Conservation (phyloP, 2,113 vertebrate species). For the Neoarius graeffei region DNA sequence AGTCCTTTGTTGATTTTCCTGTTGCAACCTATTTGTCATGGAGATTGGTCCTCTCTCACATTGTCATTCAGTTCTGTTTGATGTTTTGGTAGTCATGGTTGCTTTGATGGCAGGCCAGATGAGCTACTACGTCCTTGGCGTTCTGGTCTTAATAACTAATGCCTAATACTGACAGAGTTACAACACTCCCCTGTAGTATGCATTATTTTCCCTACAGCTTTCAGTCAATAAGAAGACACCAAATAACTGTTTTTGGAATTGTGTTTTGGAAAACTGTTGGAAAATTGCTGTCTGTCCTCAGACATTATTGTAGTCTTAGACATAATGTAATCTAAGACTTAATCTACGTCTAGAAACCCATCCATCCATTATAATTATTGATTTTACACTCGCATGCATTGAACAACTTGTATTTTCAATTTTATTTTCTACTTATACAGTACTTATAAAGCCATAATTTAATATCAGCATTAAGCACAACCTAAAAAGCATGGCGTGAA, state of each 20-base stretch:
- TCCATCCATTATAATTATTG: too few species aligned
- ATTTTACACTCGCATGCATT: background rate
- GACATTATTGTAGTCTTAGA: background rate
- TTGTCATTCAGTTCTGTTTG: too few species aligned
- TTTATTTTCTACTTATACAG: background rate
- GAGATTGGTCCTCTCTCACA: too few species aligned
- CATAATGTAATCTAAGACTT: too few species aligned
- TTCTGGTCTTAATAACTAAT: background rate
- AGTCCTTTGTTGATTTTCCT: too few species aligned
- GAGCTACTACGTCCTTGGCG: too few species aligned
- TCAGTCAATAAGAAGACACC: background rate
- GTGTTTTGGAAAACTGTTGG: background rate
- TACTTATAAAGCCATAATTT: slow-evolving; percentile 11
- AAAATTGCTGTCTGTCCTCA: background rate
- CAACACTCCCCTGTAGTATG: background rate
- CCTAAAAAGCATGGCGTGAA: slow-evolving; percentile 42
- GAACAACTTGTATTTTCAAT: background rate
- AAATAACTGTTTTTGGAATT: background rate
- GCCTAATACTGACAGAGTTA: background rate
- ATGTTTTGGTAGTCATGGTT: too few species aligned
- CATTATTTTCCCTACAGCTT: background rate
- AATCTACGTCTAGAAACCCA: too few species aligned
- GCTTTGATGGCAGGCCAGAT: too few species aligned
- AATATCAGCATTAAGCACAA: slow-evolving; percentile 42
- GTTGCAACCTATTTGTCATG: too few species aligned